These are phyloP conservation scores for Irena cyanogastra DNA, from an alignment of 2,113 vertebrate species.

Conservation along the genomic window DNA sequence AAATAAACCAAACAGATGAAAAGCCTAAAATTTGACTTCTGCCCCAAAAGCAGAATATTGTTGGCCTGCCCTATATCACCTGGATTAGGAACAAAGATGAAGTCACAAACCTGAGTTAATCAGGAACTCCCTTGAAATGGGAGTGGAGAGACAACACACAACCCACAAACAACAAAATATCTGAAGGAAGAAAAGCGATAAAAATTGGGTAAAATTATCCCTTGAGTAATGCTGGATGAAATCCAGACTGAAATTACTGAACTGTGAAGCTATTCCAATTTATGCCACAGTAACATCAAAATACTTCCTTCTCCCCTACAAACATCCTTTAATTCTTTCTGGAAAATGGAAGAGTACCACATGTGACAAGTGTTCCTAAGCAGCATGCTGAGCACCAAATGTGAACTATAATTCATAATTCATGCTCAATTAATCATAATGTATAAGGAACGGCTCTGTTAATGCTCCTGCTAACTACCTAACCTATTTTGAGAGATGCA, in stretches of 20 bases:
- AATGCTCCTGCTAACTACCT: background rate
- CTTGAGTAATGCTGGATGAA: slow-evolving; percentile 4
- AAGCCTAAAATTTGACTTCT: background rate
- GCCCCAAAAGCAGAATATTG: background rate
- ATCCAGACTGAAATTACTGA: background rate
- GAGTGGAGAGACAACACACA: background rate
- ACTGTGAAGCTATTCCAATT: background rate
- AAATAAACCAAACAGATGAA: background rate
- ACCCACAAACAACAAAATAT: background rate
- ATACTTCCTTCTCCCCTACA: background rate
- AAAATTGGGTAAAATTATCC: background rate
- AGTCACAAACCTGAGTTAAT: background rate
- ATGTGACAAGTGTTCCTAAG: background rate
- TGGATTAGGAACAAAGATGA: background rate
- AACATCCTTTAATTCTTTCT: slow-evolving; percentile 13
- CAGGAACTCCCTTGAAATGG: background rate
- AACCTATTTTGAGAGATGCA: background rate
- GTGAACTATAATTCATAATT: background rate
- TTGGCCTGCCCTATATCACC: background rate
- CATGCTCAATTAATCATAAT: slow-evolving; percentile 22
- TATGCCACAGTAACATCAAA: background rate
- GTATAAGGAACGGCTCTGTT: background rate
- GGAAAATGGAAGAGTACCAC: background rate
- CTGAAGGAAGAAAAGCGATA: background rate
- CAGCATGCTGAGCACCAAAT: background rate